A percentile compares a stretch with the other conserved stretches of the same genome.
Conservation (phyloP, 2,113 vertebrate genomes). For the Cyanoliseus patagonus region DNA sequence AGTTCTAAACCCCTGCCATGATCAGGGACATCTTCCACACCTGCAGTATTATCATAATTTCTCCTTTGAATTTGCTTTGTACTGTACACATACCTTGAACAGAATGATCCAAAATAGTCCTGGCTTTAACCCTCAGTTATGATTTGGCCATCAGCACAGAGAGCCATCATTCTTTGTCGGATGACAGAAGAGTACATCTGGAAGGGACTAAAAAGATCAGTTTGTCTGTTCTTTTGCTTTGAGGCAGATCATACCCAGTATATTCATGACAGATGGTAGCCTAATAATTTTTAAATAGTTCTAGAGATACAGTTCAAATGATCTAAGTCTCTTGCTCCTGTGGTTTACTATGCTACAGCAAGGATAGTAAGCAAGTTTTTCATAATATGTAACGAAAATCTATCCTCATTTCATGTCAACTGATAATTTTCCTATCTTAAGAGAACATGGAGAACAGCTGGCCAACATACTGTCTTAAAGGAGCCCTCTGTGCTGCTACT, state of each 20-base stretch:
- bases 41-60: neutral
- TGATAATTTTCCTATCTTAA: neutral
- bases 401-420: neutral
- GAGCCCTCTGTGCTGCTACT: neutral
- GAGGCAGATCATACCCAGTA: neutral
- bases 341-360: neutral
- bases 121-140: neutral
- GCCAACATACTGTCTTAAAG: neutral
- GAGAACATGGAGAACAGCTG: neutral
- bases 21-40: neutral
- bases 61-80: neutral
- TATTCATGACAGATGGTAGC: neutral
- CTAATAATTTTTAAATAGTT: neutral
- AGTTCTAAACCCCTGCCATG: neutral
- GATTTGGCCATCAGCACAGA: neutral
- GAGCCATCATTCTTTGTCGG: neutral
- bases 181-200: neutral
- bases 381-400: neutral
- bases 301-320: neutral
- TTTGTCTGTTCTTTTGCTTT: neutral
- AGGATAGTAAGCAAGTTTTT: neutral
- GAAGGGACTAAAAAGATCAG: neutral
- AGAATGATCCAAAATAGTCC: neutral
- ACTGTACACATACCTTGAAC: neutral
- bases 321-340: neutral